These are phyloP conservation scores for Pempheris klunzingeri DNA, from an alignment of 2,797 vertebrate genomes.

Conservation along the genomic window DNA sequence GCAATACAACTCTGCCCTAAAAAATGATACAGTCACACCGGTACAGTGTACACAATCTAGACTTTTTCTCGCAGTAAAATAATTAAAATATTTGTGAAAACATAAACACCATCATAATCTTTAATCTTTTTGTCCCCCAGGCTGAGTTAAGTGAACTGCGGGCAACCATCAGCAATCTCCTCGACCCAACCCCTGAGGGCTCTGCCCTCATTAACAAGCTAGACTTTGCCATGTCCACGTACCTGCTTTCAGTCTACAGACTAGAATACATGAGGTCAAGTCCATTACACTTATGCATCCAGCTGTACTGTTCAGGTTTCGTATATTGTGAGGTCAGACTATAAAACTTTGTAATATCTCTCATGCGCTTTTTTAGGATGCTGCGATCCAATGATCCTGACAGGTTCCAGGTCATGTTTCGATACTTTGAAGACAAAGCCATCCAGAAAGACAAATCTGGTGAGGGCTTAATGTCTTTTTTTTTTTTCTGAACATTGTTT, in stretches of 20 bases:
- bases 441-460: slow-evolving; percentile 98
- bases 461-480: slow-evolving; percentile 66
- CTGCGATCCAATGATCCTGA: slow-evolving; percentile 92
- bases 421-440: slow-evolving; percentile 97
- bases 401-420: slow-evolving; percentile 97
- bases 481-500: background rate
- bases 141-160: slow-evolving; percentile 94
- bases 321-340: background rate
- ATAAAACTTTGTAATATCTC: background rate
- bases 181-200: slow-evolving; percentile 94
- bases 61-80: background rate
- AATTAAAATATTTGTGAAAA: background rate
- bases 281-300: background rate
- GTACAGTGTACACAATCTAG: slow-evolving; percentile 73
- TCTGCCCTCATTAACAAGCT: slow-evolving; percentile 95
- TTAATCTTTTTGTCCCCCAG: slow-evolving; percentile 75
- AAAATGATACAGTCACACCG: slow-evolving; percentile 95
- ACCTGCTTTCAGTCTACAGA: slow-evolving; percentile 96
- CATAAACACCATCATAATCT: background rate
- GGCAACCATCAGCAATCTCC: slow-evolving; percentile 93
- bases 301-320: background rate
- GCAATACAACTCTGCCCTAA: slow-evolving; percentile 97
- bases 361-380: slow-evolving; percentile 83
- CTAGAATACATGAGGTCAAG: slow-evolving; percentile 96
- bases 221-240: slow-evolving; percentile 98